Evolutionary conservation across 2,113 vertebrate species (phyloP), one percentile per base, ranked within the genome.

Genomic region (Bombycilla garrulus): DNA sequence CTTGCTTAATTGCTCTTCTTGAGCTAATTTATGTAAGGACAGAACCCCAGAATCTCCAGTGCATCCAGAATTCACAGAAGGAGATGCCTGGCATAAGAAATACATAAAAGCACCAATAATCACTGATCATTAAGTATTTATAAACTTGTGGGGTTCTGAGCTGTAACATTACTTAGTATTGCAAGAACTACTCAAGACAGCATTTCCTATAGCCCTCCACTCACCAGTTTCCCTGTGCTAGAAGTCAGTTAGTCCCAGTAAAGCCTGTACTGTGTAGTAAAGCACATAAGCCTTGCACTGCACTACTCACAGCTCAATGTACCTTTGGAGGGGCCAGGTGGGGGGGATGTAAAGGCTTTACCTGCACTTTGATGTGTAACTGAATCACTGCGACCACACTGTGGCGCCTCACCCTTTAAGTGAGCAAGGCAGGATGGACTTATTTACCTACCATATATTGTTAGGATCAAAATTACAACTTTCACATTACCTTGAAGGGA

Each of bases 251-350:
- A 16, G 9, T 15, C 26, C 15, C 50, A 64, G 15, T 10, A 33
- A 44, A 35, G 38, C 7, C 22, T 47, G 15, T 4, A 26, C 19
- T 8, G 20, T 31, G 45, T 28, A 58, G 5, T 26, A 36, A 47
- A 24, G 16, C 31, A 4, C 0, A 2, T 12, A 15, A 10, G 29
- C 1, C 6, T 29, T 38, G 54, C 44, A 50, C 26, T 2, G 24
- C 7, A 8, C 26, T 26, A 4, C 31, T 20, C 10, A 38, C 44
- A 50, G 22, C 24, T 23, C 2, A 1, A 15, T 0, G 1, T 3
- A 10, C 21, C 26, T 25, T 9, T 4, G 15, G 66, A 73, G 18
- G 9, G 28, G 22, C 9, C 24, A 47, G 44, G 10, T 8, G 19
- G 10, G 17, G 9, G 13, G 35, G 5, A 26, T 11, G 19, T 10